A percentile compares a stretch with the other conserved stretches of the same genome.
Evolutionary conservation across 2,888 invertebrate species (phyloP).

Genomic region (Xylocampa areola): DNA sequence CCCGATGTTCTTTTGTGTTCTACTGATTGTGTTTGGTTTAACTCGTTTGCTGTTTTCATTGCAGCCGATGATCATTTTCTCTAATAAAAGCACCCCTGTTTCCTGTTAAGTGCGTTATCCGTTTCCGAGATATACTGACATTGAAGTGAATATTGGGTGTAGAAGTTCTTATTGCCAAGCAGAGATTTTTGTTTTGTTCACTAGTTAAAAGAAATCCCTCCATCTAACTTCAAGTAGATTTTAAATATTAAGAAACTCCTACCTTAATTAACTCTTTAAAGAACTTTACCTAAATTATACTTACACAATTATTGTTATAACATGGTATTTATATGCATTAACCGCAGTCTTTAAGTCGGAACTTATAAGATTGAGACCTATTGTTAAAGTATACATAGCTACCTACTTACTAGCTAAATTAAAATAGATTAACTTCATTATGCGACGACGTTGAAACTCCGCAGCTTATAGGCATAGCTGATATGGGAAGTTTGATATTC

Average conservation of each 20-base stretch:
- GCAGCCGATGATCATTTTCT: slow-evolving; percentile 54
- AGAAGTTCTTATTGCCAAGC: neutral
- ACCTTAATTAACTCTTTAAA: no score
- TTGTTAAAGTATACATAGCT: slow-evolving; percentile 14
- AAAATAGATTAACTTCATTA: slow-evolving; percentile 46
- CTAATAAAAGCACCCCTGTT: slow-evolving; percentile 53
- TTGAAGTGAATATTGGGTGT: slow-evolving; percentile 4
- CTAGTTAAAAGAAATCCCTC: no score
- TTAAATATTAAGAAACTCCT: no score
- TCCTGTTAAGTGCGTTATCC: slow-evolving; percentile 45
- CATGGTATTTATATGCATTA: no score
- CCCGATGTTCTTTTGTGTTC: slow-evolving; percentile 79
- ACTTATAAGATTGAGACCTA: neutral
- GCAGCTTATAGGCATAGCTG: slow-evolving; percentile 60
- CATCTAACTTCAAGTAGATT: no score
- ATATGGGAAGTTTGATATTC: slow-evolving; percentile 53
- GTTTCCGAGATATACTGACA: slow-evolving; percentile 28
- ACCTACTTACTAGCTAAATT: slow-evolving; percentile 31
- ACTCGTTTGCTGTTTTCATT: slow-evolving; percentile 77
- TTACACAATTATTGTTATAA: no score
- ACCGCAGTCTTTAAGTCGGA: neutral
- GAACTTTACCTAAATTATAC: no score
- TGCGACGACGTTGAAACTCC: slow-evolving; percentile 35
- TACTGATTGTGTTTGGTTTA: slow-evolving; percentile 81
- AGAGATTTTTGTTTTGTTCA: neutral